Base-by-base conservation (phyloP, 1,140 invertebrate species). In the Magallana ariakensis region DNA sequence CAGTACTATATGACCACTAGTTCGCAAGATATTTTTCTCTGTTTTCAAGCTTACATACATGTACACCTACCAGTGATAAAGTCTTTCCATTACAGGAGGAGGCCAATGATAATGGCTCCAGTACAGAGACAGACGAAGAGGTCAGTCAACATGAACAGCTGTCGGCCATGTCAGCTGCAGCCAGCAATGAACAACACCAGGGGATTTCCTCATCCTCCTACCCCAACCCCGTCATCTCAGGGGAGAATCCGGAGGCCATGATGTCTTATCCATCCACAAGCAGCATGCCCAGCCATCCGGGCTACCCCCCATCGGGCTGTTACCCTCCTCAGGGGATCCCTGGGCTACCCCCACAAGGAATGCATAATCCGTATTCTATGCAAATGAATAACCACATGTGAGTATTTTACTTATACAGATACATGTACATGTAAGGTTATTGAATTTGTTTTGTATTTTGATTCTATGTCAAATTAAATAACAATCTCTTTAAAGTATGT, bases 101-200 rank as follows among this genome's bases (percentile, higher is more conserved):
- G 10, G 85, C 83, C 16, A 85, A 88, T 19, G 87, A 88, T 5
- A 85, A 88, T 58, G 87, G 86, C 55, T 85, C 86, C n/a, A 83
- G 84, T 70, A 87, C 85, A 22, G 88, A 89, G 80, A 89, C 85
- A 66, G 88, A 89, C 56, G 85, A 86, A 80, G 88, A 89, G 57
- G 83, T 66, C 55, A 84, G 22, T 83, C 80, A 60, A 46, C 83
- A 22, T 15, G 62, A 58, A 53, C 87, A 57, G 19, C 57, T 58
- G 5, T 62, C 62, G 53, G 62, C 70, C 54, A 66, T 66, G 5
- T 66, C 66, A 33, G 66, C 33, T 46, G 33, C 83, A 26, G 26
- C 66, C 13, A 56, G 60, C 10, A 16, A n/a, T 80, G 81, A 60
- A 16, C 66, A 26, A 56, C 85, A 84, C 22, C 80, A 82, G 62